Conservation (phyloP, 2,113 vertebrate species). For the Protobothrops flavoviridis region DNA sequence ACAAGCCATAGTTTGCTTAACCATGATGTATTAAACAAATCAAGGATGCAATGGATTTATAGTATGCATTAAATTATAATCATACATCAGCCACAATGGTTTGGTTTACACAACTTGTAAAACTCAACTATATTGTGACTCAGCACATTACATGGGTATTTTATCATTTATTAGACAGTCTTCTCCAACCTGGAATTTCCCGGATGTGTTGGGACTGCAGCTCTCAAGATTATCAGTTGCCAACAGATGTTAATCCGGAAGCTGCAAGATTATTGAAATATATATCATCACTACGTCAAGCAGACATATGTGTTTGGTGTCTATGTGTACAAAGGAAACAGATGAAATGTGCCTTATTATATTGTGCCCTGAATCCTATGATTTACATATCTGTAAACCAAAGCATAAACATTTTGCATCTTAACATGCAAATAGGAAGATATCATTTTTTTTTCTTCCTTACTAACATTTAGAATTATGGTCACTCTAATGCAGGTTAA, state of each 20-base stretch:
- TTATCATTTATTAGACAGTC: not conserved
- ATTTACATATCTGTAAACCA: not conserved
- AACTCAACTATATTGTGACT: not conserved
- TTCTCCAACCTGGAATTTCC: not conserved
- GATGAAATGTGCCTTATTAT: not conserved
- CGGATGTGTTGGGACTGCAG: not conserved
- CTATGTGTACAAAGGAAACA: not conserved
- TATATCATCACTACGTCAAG: not conserved
- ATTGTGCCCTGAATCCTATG: not conserved
- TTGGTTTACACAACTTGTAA: not conserved
- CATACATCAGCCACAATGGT: not conserved
- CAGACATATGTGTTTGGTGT: not conserved
- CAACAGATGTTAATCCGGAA: not conserved
- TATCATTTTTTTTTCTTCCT: not conserved
- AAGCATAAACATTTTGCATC: not conserved
- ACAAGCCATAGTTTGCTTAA: not conserved
- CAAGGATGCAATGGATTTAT: not conserved
- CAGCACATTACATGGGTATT: not conserved
- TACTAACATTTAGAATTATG: not conserved
- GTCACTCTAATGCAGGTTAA: not conserved
- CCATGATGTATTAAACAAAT: not conserved
- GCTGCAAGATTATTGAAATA: not conserved
- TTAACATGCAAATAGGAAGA: not conserved
- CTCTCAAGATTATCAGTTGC: not conserved
- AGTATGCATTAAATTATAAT: not conserved